phyloP scores from a whole-genome alignment of 2,113 vertebrate genomes.

The Dissostichus mawsoni region DNA sequence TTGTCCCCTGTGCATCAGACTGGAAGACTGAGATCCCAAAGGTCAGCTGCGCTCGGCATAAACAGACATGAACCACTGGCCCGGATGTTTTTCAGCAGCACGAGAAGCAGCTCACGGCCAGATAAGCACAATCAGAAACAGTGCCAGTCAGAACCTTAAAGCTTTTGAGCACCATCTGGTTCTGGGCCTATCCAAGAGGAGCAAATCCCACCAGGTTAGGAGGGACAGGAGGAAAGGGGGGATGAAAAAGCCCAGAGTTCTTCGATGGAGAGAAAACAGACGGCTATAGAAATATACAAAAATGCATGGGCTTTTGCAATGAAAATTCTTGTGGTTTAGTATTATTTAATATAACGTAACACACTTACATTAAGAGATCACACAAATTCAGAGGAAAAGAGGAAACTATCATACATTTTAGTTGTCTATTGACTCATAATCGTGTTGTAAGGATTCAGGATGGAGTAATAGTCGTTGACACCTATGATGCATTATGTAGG shows the following conservation, averaged over 20 bases:
- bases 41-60: constrained; percentile 61
- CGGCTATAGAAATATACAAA: background rate
- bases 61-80: constrained; percentile 74
- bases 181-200: constrained; percentile 65
- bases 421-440: background rate
- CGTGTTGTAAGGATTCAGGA: background rate
- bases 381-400: background rate
- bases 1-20: constrained; percentile 54
- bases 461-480: background rate
- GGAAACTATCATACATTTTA: background rate
- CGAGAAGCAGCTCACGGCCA: constrained; percentile 56
- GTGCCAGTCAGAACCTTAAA: constrained; percentile 61
- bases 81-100: constrained; percentile 56
- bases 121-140: constrained; percentile 74
- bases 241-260: constrained; percentile 10
- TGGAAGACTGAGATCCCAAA: constrained; percentile 60
- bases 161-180: constrained; percentile 72
- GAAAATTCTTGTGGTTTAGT: background rate
- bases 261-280: background rate
- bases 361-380: background rate
- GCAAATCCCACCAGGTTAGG: constrained; percentile 69
- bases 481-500: background rate
- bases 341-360: background rate
- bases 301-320: background rate
- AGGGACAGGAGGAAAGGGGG: constrained; percentile 30